Evolutionary conservation across 2,888 invertebrate genomes (phyloP).

Genomic region (Acholoe squamosa): DNA sequence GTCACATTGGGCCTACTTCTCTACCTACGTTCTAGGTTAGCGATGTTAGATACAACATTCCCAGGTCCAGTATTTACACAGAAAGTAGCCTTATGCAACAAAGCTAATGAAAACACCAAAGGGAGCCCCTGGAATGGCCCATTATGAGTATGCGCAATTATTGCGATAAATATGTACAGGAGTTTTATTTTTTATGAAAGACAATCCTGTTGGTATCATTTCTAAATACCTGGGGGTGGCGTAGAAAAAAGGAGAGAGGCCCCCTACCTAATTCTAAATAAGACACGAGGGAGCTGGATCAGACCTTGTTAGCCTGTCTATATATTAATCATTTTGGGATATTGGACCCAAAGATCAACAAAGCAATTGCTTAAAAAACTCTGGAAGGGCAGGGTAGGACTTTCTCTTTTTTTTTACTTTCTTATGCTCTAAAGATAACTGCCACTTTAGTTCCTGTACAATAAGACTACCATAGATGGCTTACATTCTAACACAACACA

Average conservation of each 20-base stretch:
- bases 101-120: conserved; percentile 12
- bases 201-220: conserved; percentile 51
- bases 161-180: conserved; percentile 49
- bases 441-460: conserved; percentile 15
- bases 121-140: conserved; percentile 55
- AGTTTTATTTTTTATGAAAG: conserved; percentile 59
- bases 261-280: conserved; percentile 24
- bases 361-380: conserved; percentile 44
- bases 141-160: conserved; percentile 46
- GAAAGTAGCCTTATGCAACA: not conserved
- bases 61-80: conserved; percentile 18
- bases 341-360: conserved; percentile 38
- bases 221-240: conserved; percentile 55
- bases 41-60: conserved; percentile 17
- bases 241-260: conserved; percentile 9
- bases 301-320: not conserved
- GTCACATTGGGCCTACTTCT: not conserved
- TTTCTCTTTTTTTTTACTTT: not conserved
- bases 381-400: conserved; percentile 9
- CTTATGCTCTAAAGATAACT: not conserved
- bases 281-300: not conserved
- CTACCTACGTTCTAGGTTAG: not conserved
- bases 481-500: conserved; percentile 49
- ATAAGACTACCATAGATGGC: conserved; percentile 20
- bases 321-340: conserved; percentile 39